Conservation (phyloP, 2,797 vertebrate genomes). For the Myoxocephalus aenaeus region DNA sequence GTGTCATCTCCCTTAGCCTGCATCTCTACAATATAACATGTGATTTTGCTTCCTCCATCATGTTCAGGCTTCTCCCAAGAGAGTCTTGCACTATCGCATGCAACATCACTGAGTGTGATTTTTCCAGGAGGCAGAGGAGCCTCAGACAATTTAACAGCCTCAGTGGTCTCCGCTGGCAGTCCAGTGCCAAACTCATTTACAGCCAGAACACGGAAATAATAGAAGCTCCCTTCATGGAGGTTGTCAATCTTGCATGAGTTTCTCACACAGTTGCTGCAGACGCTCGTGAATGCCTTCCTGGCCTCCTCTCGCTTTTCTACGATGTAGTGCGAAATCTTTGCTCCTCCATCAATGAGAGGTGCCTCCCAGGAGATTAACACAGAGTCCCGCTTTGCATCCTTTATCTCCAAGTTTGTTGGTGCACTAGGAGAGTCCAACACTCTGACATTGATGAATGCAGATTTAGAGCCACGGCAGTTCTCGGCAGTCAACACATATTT, state of each 20-base stretch:
- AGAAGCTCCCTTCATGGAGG: constrained; percentile 93
- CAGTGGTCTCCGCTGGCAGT: constrained; percentile 89
- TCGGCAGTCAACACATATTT: constrained; percentile 93
- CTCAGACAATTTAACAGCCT: constrained; percentile 93
- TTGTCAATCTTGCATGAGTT: constrained; percentile 93
- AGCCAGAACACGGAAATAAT: constrained; percentile 95
- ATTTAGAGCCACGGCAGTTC: constrained; percentile 93
- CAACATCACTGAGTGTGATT: constrained; percentile 90
- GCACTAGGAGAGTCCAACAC: constrained; percentile 96
- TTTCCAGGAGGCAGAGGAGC: constrained; percentile 92
- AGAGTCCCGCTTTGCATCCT: constrained; percentile 93
- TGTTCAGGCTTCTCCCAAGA: constrained; percentile 97
- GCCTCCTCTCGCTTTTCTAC: constrained; percentile 96
- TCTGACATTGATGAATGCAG: constrained; percentile 95
- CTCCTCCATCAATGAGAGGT: constrained; percentile 95
- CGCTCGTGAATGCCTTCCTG: constrained; percentile 93
- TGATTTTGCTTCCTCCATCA: constrained; percentile 98
- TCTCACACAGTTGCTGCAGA: constrained; percentile 93
- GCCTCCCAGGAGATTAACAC: constrained; percentile 94
- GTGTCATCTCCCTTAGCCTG: constrained; percentile 91
- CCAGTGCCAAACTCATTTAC: constrained; percentile 95
- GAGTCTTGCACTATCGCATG: constrained; percentile 87
- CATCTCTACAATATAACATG: constrained; percentile 95
- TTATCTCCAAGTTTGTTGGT: constrained; percentile 90
- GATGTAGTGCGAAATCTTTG: constrained; percentile 96